These are phyloP conservation scores for Geotria australis DNA, from an alignment of 2,797 vertebrate genomes.

Conservation along the genomic window DNA sequence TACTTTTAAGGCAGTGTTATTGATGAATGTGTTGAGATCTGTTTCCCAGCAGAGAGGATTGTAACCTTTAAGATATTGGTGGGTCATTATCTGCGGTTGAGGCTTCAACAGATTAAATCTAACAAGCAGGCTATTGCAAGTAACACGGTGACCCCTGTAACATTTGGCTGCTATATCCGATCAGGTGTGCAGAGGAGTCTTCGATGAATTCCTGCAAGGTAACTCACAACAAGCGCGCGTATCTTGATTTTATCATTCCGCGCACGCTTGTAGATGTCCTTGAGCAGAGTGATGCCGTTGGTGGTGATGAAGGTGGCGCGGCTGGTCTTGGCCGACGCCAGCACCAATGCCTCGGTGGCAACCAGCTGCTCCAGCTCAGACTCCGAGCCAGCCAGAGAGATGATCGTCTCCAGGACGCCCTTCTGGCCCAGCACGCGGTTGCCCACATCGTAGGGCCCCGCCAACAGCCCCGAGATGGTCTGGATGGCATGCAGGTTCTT, in stretches of 20 bases:
- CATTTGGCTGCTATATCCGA: background rate
- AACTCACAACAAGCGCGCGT: constrained; percentile 56
- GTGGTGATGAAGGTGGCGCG: constrained; percentile 74
- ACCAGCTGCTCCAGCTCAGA: constrained; percentile 84
- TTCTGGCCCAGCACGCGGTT: constrained; percentile 44
- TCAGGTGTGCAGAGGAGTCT: background rate
- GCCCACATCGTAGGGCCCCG: constrained; percentile 82
- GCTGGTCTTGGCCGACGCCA: constrained; percentile 69
- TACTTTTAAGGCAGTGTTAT: too few relatives aligned
- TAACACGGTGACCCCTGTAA: too few relatives aligned
- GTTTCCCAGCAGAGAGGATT: too few relatives aligned
- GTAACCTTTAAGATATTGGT: too few relatives aligned
- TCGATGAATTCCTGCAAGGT: too few relatives aligned
- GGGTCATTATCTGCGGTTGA: too few relatives aligned
- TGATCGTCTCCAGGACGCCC: constrained; percentile 98
- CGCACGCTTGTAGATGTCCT: constrained; percentile 91
- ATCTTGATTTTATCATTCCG: constrained; percentile 93
- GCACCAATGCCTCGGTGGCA: constrained; percentile 74
- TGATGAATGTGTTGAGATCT: too few relatives aligned
- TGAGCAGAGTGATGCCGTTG: constrained; percentile 56
- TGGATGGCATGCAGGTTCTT: constrained; percentile 76
- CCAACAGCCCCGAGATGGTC: constrained; percentile 53
- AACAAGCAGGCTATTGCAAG: too few relatives aligned
- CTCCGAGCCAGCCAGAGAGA: constrained; percentile 63
- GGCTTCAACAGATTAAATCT: too few relatives aligned